Percentiles rank a stretch among this genome's conserved stretches.
Evolutionary conservation across 2,113 vertebrate species (phyloP).

Genomic region (Vidua chalybeata): DNA sequence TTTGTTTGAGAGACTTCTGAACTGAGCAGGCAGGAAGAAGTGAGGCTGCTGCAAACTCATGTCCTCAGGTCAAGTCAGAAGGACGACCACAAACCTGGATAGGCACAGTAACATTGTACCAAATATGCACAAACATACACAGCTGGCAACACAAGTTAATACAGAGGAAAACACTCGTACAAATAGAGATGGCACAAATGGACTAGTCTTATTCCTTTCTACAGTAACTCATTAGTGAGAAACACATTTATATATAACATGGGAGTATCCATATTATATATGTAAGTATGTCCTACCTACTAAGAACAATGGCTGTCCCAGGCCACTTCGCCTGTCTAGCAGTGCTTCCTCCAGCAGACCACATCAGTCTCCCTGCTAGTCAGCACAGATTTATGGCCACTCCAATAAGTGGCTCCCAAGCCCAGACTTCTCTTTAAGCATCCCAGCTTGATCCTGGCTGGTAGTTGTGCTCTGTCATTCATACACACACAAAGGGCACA

Average conservation of each 20-base stretch:
- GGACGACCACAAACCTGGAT: background rate
- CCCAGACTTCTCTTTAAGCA: background rate
- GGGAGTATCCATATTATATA: background rate
- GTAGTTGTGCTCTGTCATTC: accelerated
- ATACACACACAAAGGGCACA: too few species aligned
- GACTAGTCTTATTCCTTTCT: background rate
- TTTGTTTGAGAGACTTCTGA: background rate
- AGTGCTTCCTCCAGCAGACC: background rate
- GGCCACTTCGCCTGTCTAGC: background rate
- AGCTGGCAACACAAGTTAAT: background rate
- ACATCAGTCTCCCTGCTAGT: background rate
- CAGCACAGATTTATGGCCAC: background rate
- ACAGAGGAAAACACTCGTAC: background rate
- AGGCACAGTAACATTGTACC: background rate
- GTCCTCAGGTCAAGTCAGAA: background rate
- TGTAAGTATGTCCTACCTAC: background rate
- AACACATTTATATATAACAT: background rate
- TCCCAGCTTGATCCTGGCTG: background rate
- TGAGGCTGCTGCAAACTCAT: background rate
- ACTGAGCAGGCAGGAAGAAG: background rate
- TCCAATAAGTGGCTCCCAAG: background rate
- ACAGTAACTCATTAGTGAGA: background rate
- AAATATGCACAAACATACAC: background rate
- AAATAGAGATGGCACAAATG: background rate
- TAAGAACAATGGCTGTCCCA: background rate